Conservation (phyloP, 2,888 invertebrate species). For the Dicyrtomina minuta region DNA sequence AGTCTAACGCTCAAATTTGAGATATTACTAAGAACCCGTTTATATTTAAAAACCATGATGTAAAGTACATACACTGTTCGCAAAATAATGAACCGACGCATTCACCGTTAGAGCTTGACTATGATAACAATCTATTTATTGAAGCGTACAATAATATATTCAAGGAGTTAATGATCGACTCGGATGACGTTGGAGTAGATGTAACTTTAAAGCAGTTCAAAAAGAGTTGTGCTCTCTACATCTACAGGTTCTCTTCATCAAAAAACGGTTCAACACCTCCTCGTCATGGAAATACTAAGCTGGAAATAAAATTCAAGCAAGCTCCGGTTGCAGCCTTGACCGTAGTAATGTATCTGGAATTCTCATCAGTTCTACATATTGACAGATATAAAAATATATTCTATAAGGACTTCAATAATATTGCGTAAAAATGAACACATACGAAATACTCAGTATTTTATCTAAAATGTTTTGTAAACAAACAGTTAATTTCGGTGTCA, state of each 20-base stretch:
- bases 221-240: neutral
- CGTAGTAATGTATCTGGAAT: slow-evolving; percentile 36
- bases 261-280: neutral
- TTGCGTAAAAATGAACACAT: slow-evolving; percentile 28
- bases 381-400: slow-evolving; percentile 33
- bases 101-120: slow-evolving; percentile 11
- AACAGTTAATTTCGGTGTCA: slow-evolving; percentile 12
- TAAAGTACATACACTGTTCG: slow-evolving; percentile 6
- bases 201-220: slow-evolving; percentile 15
- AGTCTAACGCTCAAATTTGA: slow-evolving; percentile 12
- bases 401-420: slow-evolving; percentile 31
- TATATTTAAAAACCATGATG: slow-evolving; percentile 6
- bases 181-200: slow-evolving; percentile 21
- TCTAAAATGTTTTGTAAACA: neutral
- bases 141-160: slow-evolving; percentile 12
- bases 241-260: slow-evolving; percentile 6
- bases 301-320: slow-evolving; percentile 33
- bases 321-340: slow-evolving; percentile 29
- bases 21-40: slow-evolving; percentile 5
- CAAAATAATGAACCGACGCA: neutral
- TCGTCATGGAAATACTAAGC: slow-evolving; percentile 1
- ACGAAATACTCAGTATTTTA: slow-evolving; percentile 9
- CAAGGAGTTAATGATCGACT: too few species aligned
- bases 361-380: slow-evolving; percentile 33
- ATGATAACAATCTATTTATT: neutral